phyloP scores from a whole-genome alignment of 2,888 invertebrate genomes.

The Epistrophe grossulariae region DNA sequence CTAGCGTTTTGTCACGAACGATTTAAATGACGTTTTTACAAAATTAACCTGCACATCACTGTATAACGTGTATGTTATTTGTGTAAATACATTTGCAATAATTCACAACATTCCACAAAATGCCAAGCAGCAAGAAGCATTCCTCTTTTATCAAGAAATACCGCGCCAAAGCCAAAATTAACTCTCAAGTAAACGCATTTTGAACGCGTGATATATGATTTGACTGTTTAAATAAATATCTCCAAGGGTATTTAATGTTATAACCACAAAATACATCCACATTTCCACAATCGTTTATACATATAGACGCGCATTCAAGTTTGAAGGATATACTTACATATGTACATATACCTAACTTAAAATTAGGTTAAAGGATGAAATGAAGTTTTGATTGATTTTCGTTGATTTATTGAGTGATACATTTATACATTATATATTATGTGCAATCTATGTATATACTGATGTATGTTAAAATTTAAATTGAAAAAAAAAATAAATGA shows the following conservation, averaged over 20 bases:
- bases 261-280: not conserved
- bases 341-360: not conserved
- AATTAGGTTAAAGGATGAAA: not conserved
- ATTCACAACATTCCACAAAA: slow-evolving; percentile 5
- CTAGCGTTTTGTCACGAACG: no score
- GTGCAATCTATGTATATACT: no score
- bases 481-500: no score
- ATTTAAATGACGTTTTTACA: no score
- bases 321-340: not conserved
- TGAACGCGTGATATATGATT: slow-evolving; percentile 1
- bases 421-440: no score
- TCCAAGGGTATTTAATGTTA: slow-evolving; percentile 1
- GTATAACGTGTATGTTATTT: not conserved
- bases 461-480: no score
- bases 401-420: not conserved
- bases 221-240: slow-evolving; percentile 14
- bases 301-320: not conserved
- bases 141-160: not conserved
- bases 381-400: not conserved
- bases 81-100: slow-evolving; percentile 19
- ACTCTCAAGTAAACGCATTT: not conserved
- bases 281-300: not conserved
- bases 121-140: not conserved
- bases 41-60: not conserved
- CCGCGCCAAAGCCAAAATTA: slow-evolving; percentile 4